Base-by-base conservation (phyloP, 2,113 vertebrate species). In the Nipponia nippon region DNA sequence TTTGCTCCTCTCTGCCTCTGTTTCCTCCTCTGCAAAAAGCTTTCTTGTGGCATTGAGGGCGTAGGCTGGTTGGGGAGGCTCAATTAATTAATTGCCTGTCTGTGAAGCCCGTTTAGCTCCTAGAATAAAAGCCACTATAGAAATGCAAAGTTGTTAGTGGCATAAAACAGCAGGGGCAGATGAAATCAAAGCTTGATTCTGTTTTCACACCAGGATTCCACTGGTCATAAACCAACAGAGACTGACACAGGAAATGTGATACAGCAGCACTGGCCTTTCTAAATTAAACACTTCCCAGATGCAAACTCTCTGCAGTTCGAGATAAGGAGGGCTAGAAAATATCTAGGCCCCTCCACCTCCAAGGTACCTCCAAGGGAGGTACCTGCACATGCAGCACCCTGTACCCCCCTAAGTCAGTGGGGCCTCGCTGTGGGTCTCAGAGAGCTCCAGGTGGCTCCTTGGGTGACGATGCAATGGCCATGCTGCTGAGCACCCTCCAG, bases 71-170 rank as follows among this genome's bases (percentile, higher is more conserved):
- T 69, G 73, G 83, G 91, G 89, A 96, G 83, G 77, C 83, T 91
- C 89, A n/a, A 58, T 95, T 95, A 97, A 97, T 95, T 95, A 97
- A 96, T 94, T 89, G 91, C 69, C 89, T 95, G 95, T 97, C 95
- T 96, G 96, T 87, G 95, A 96, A 96, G 95, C 77, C 95, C 44
- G 1, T 97, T 97, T 93, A 94, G 86, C 87, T 95, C 63, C 82
- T 76, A 90, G 93, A 93, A 96, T 95, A 95, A 96, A 97, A 96
- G 93, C 89, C 4, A 10, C 84, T 85, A 50, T 75, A 79, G 83
- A 94, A 96, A 93, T 62, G 73, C 63, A 56, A 89, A 95, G 92
- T 71, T 90, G 76, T 89, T 91, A 93, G 86, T 90, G 75, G 79
- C 10, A 62, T 76, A 82, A 93, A 95, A 85, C 93, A 95, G 96